Evolutionary conservation across 1,140 invertebrate genomes (phyloP), one percentile per base, ranked within the genome.

Genomic region (Aporrectodea caliginosa): DNA sequence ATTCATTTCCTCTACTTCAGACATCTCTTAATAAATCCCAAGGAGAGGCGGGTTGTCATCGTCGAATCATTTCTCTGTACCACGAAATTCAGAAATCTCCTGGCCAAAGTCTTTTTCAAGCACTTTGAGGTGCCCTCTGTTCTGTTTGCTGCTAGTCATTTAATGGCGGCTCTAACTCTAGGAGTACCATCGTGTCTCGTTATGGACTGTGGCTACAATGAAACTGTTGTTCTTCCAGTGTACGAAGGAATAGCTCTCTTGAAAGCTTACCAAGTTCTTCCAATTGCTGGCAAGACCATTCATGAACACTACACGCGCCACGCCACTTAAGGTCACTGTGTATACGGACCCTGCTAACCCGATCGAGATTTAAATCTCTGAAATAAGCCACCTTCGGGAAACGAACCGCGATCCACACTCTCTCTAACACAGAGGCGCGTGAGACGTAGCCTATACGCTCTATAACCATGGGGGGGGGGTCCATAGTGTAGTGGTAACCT

Each of bases 101-200:
- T 99, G 1, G 95, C 95, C 0, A 94, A 94, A 89, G 95, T 98
- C 22, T 89, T 98, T 14, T 98, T 96, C 85, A 90, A 91, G 70
- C 95, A 98, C 87, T 98, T 93, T 90, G 95, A 98, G 91, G 94
- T 96, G 68, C 90, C 91, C 0, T 92, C 92, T 0, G 86, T 93
- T 32, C 81, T 94, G 78, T 92, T 94, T 86, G 90, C 93, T 1
- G 93, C 95, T 12, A 91, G 91, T 35, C 95, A 96, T 88, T 88
- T 96, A 33, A 92, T 94, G n/a, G 90, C 92, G 2, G 88, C 95
- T 0, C 91, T 92, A 72, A 93, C 93, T 1, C 89, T 96, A 72
- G 94, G 93, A 27, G 89, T 92, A 12, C 91, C 91, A 78, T 93
- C 93, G 16, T 94, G 91, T 35, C 87, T 97, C 16, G 93, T 97